Percentiles rank a stretch among this genome's conserved stretches.
These are phyloP conservation scores for Aricia agestis DNA, from an alignment of 1,140 invertebrate species.

Conservation along the genomic window DNA sequence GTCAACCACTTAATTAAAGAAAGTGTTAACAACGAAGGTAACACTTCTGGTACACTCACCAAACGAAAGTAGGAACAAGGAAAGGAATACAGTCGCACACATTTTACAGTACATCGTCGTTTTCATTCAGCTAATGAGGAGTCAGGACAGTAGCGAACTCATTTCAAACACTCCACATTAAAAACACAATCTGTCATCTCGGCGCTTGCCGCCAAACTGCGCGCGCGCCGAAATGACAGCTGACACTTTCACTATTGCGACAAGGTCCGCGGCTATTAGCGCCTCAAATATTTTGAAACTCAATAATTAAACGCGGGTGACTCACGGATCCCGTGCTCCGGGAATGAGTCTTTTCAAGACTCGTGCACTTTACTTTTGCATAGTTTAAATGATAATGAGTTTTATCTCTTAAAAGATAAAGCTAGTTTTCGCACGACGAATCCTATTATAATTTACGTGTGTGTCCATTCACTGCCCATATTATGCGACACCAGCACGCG, in stretches of 20 bases:
- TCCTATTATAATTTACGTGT: not conserved
- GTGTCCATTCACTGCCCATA: slow-evolving; percentile 7
- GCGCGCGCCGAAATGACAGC: slow-evolving; percentile 34
- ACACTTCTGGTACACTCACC: slow-evolving; percentile 32
- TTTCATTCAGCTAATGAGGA: not conserved
- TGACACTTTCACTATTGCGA: slow-evolving; percentile 51
- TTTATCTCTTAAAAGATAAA: not conserved
- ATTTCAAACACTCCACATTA: slow-evolving; percentile 28
- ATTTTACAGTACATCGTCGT: slow-evolving; percentile 34
- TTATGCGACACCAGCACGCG: not conserved
- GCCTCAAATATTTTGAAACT: not conserved
- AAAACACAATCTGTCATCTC: slow-evolving; percentile 41
- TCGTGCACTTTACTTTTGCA: not conserved
- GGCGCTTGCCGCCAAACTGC: slow-evolving; percentile 62
- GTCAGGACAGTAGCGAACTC: slow-evolving; percentile 17
- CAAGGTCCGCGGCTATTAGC: slow-evolving; percentile 29
- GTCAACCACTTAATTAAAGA: not conserved
- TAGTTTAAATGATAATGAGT: not conserved
- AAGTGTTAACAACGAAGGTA: not conserved
- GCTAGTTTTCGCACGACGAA: not conserved
- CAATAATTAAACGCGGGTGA: not conserved
- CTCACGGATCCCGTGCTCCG: not conserved
- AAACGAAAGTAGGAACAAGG: slow-evolving; percentile 47
- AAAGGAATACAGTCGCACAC: slow-evolving; percentile 32
- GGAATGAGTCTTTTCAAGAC: not conserved